A percentile compares a stretch with the other conserved stretches of the same genome.
Evolutionary conservation across 2,797 vertebrate genomes (phyloP).

Genomic region (Danio tinwini): DNA sequence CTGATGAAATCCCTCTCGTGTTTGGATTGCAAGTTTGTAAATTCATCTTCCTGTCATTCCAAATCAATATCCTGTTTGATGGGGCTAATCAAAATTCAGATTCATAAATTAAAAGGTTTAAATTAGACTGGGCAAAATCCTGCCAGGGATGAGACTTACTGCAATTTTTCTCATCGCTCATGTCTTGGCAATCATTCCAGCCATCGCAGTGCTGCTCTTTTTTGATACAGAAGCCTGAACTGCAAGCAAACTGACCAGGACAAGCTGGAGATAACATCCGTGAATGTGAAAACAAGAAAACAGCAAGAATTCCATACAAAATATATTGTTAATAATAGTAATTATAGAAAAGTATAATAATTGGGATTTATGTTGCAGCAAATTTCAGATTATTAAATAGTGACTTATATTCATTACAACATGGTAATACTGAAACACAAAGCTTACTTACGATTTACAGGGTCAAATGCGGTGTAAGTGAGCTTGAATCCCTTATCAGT

Average conservation of each 20-base stretch:
- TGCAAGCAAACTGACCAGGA: constrained; percentile 75
- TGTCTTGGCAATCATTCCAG: constrained; percentile 84
- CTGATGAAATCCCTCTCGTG: not conserved
- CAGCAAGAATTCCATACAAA: not conserved
- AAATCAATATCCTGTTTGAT: not conserved
- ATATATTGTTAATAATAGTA: no score
- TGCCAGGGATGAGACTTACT: constrained; percentile 68
- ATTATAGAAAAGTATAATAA: no score
- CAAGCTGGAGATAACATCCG: constrained; percentile 70
- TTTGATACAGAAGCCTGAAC: constrained; percentile 72
- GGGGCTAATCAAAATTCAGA: not conserved
- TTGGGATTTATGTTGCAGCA: no score
- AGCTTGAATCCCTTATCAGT: constrained; percentile 82
- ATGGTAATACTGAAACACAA: not conserved
- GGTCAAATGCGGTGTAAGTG: constrained; percentile 73
- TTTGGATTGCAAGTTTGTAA: not conserved
- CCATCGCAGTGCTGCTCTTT: constrained; percentile 76
- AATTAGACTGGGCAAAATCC: not conserved
- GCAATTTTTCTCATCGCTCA: constrained; percentile 81
- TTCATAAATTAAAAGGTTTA: not conserved
- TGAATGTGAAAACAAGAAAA: constrained; percentile 15
- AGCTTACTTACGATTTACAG: constrained; percentile 76
- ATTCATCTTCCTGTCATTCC: not conserved
- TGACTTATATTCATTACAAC: not conserved
- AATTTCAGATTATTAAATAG: no score